A percentile compares a stretch with the other conserved stretches of the same genome.
phyloP scores from a whole-genome alignment of 35 echinoderm and acorn worm genomes.

The Patiria miniata region DNA sequence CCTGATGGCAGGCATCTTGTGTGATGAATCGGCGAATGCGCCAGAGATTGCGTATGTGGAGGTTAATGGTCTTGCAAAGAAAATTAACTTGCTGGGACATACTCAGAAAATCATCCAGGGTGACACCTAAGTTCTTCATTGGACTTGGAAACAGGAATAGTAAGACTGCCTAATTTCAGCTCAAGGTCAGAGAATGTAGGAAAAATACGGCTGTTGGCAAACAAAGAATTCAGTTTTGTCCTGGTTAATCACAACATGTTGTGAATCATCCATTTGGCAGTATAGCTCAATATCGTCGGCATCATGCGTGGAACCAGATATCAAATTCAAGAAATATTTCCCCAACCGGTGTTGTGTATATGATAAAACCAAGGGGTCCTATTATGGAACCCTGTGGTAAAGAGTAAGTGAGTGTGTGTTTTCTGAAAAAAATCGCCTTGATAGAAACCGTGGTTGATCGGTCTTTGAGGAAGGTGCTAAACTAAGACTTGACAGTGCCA shows the following conservation, averaged over 20 bases:
- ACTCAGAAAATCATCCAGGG: neutral
- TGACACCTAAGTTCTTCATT: neutral
- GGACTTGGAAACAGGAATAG: neutral
- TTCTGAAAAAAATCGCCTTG: neutral
- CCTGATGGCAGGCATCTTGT: too few relatives aligned
- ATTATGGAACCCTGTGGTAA: conserved; percentile 12
- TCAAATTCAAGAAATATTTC: neutral
- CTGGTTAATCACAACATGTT: too few relatives aligned
- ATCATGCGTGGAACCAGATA: neutral
- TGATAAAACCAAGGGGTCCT: too few relatives aligned
- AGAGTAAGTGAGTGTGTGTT: neutral
- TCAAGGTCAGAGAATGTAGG: too few relatives aligned
- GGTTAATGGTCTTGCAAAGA: too few relatives aligned
- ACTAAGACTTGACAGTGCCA: neutral
- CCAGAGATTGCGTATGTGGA: too few relatives aligned
- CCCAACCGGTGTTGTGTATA: neutral
- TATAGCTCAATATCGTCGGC: too few relatives aligned
- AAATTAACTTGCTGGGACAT: too few relatives aligned
- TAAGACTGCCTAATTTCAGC: neutral
- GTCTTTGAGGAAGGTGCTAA: conserved; percentile 19
- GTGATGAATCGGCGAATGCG: too few relatives aligned
- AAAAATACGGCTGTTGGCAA: neutral
- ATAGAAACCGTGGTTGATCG: conserved; percentile 7
- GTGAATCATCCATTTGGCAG: too few relatives aligned
- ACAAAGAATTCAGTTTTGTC: too few relatives aligned